These are phyloP conservation scores for Sorex araneus DNA, from an alignment of 2,113 vertebrate species.

Conservation along the genomic window DNA sequence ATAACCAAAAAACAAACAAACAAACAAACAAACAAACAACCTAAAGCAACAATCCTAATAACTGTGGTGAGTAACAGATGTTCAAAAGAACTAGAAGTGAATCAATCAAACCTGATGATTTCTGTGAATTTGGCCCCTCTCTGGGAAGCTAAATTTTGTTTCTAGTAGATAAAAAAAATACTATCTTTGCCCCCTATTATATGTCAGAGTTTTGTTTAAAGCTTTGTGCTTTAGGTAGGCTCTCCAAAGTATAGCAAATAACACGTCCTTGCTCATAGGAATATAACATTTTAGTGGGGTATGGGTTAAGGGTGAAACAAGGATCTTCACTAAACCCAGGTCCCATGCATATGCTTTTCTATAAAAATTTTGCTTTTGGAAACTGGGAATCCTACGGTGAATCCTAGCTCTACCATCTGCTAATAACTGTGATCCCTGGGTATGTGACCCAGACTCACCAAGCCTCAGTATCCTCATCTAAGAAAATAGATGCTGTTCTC, in stretches of 20 bases:
- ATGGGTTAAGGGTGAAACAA: background rate
- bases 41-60: conserved; percentile 13
- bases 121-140: conserved; percentile 65
- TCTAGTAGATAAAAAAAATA: conserved; percentile 56
- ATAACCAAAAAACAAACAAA: too few species aligned
- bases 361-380: conserved; percentile 52
- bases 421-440: background rate
- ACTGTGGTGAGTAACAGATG: conserved; percentile 66
- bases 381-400: background rate
- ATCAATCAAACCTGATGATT: conserved; percentile 60
- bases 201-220: conserved; percentile 67
- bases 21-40: too few species aligned
- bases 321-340: background rate
- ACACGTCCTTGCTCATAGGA: background rate
- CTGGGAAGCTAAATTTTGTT: conserved; percentile 48
- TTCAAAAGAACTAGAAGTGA: conserved; percentile 43
- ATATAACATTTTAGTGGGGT: background rate
- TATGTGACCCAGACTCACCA: conserved; percentile 35
- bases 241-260: conserved; percentile 43
- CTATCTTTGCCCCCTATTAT: conserved; percentile 58
- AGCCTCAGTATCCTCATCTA: conserved; percentile 53
- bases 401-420: background rate
- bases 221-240: conserved; percentile 10
- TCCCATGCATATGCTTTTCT: background rate
- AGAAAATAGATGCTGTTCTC: conserved; percentile 48